A percentile compares a stretch with the other conserved stretches of the same genome.
Evolutionary conservation across 2,113 vertebrate genomes (phyloP).

Genomic region (Xenotilapia flavipinnis): DNA sequence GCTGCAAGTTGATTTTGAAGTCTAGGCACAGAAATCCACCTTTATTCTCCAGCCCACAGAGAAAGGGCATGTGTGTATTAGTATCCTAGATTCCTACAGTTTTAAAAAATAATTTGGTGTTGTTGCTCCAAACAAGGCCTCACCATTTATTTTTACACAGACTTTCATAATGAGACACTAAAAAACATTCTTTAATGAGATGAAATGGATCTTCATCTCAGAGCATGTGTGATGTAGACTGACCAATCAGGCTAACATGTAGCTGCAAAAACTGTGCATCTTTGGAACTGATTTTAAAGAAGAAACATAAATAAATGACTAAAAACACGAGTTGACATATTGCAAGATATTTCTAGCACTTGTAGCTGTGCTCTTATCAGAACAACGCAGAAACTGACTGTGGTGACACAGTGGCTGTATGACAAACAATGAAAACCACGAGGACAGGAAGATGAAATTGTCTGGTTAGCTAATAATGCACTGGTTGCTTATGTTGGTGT

Average conservation of each 20-base stretch:
- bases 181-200: neutral
- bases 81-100: neutral
- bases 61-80: neutral
- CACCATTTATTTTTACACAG: neutral
- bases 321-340: neutral
- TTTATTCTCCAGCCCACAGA: neutral
- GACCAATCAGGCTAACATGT: neutral
- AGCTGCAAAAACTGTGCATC: neutral
- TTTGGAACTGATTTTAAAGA: neutral
- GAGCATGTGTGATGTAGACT: neutral
- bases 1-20: neutral
- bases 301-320: neutral
- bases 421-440: neutral
- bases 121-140: neutral
- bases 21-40: neutral
- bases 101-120: neutral
- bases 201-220: neutral
- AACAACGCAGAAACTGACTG: fast-evolving
- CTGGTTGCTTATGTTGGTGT: neutral
- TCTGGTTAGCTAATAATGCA: neutral
- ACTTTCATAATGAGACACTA: neutral
- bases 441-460: neutral
- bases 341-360: neutral
- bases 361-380: neutral
- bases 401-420: neutral